A percentile compares a stretch with the other conserved stretches of the same genome.
Conservation (phyloP, 1,140 invertebrate genomes). For the Hylyphantes graminicola region DNA sequence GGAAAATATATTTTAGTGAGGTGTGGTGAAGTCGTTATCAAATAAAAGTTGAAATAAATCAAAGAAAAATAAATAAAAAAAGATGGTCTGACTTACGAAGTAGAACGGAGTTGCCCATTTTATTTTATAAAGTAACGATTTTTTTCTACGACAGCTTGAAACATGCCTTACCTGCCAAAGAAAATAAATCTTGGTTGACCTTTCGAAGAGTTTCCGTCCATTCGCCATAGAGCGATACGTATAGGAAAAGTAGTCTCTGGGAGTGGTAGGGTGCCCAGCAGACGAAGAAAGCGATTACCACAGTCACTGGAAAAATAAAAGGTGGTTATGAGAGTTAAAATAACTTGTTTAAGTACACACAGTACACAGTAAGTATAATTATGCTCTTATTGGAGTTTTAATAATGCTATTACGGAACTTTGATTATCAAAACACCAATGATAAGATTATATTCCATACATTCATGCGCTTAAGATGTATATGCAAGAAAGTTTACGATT, state of each 20-base stretch:
- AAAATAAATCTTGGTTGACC: slow-evolving; percentile 62
- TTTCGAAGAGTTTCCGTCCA: slow-evolving; percentile 62
- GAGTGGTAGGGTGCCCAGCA: slow-evolving; percentile 94
- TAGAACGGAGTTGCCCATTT: background rate
- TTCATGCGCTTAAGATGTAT: no score
- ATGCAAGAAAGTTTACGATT: no score
- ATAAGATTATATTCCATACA: no score
- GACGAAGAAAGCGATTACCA: slow-evolving; percentile 92
- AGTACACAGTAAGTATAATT: no score
- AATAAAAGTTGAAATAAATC: no score
- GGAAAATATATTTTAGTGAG: no score
- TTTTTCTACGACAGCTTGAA: background rate
- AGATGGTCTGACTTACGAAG: background rate
- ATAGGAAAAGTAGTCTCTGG: slow-evolving; percentile 83
- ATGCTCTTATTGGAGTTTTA: no score
- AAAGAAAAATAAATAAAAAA: background rate
- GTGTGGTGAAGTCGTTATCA: no score
- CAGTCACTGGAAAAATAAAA: slow-evolving; percentile 78
- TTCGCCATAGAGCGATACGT: slow-evolving; percentile 71
- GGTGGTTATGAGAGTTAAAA: background rate
- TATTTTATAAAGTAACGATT: no score
- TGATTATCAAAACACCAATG: no score
- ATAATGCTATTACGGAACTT: no score
- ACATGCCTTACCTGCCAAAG: slow-evolving; percentile 59
- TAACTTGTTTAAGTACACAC: no score